These are phyloP conservation scores for Plutomurus gul DNA, from an alignment of 1,140 invertebrate genomes.

Conservation along the genomic window DNA sequence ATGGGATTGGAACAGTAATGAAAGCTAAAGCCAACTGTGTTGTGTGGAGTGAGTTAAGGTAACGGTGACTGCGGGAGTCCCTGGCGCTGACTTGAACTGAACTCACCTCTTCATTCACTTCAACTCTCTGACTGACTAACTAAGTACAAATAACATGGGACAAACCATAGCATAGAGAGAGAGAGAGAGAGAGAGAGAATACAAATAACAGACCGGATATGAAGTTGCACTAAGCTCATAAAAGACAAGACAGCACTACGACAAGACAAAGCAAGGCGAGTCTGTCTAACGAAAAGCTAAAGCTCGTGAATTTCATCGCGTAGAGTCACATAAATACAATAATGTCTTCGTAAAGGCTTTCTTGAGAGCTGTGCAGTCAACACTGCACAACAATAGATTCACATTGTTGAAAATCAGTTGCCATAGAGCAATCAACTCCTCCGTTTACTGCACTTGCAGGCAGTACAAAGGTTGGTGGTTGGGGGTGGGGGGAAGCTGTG, in stretches of 20 bases:
- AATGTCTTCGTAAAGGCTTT: neutral
- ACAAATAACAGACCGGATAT: neutral
- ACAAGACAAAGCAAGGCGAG: neutral
- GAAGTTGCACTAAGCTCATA: slow-evolving; percentile 17
- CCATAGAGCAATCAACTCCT: neutral
- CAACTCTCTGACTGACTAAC: neutral
- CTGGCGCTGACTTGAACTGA: neutral
- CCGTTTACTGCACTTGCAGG: too few species aligned
- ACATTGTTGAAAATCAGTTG: neutral
- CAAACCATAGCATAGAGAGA: neutral
- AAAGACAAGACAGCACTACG: too few species aligned
- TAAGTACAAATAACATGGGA: too few species aligned
- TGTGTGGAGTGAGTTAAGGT: too few species aligned
- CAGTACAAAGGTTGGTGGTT: too few species aligned
- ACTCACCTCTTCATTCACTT: neutral
- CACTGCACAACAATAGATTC: neutral
- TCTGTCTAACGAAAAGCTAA: neutral
- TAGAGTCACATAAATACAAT: too few species aligned
- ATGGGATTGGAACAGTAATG: too few species aligned
- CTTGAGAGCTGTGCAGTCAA: neutral
- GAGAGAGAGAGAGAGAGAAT: neutral
- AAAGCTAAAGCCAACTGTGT: too few species aligned
- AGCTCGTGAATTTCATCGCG: neutral
- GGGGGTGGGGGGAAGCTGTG: too few species aligned
- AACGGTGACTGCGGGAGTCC: neutral